Evolutionary conservation across 2,888 invertebrate genomes (phyloP).

Genomic region (Ectropis crepuscularia): DNA sequence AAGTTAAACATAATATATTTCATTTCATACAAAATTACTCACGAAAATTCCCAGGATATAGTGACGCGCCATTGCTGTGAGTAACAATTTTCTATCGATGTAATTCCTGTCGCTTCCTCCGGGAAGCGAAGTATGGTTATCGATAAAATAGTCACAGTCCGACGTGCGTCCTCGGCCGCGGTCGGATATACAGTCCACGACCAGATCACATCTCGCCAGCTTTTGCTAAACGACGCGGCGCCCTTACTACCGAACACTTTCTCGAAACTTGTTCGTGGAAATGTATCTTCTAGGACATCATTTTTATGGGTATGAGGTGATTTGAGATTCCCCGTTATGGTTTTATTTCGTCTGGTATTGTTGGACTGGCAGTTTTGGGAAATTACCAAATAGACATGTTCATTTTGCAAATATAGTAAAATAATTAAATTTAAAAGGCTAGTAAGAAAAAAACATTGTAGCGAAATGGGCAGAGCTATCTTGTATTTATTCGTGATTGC

Average conservation of each 20-base stretch:
- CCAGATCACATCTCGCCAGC: slow-evolving; percentile 54
- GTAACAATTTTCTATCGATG: slow-evolving; percentile 42
- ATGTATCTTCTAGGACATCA: neutral
- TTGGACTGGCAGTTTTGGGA: too few relatives aligned
- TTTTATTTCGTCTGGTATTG: neutral
- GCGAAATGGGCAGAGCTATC: too few relatives aligned
- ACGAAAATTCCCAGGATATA: slow-evolving; percentile 59
- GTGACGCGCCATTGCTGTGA: slow-evolving; percentile 52
- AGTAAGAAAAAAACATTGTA: too few relatives aligned
- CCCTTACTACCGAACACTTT: slow-evolving; percentile 49
- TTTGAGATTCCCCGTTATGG: neutral
- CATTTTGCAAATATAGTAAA: too few relatives aligned
- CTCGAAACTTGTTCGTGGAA: slow-evolving; percentile 46
- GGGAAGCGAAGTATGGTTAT: slow-evolving; percentile 35
- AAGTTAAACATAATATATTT: neutral
- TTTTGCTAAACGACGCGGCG: slow-evolving; percentile 58
- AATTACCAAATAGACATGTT: too few relatives aligned
- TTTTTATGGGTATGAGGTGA: slow-evolving; percentile 2
- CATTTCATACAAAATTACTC: slow-evolving; percentile 42
- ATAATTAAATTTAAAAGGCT: too few relatives aligned
- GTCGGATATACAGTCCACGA: slow-evolving; percentile 57
- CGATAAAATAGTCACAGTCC: slow-evolving; percentile 35
- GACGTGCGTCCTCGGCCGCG: slow-evolving; percentile 55
- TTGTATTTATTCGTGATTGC: too few relatives aligned
- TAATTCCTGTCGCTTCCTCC: slow-evolving; percentile 33